Evolutionary conservation across 2,888 invertebrate species (phyloP).

Genomic region (Rhodophaea formosa): DNA sequence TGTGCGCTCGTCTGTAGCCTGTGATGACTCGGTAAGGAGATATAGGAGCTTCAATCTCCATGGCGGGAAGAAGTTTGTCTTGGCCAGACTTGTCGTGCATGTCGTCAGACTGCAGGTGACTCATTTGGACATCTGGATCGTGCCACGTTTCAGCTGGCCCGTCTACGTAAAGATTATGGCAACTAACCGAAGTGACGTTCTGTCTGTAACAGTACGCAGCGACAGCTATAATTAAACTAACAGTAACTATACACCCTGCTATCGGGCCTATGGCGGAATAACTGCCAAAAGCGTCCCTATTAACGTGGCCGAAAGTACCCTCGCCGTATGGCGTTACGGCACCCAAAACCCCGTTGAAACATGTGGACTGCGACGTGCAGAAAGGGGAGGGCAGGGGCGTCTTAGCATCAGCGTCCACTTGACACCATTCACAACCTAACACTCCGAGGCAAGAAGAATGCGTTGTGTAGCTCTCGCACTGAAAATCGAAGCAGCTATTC

Average conservation of each 20-base stretch:
- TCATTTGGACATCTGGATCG: conserved; percentile 84
- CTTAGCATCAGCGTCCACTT: conserved; percentile 87
- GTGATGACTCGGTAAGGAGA: conserved; percentile 94
- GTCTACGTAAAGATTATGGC: conserved; percentile 76
- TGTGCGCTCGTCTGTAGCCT: conserved; percentile 87
- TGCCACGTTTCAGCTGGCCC: conserved; percentile 78
- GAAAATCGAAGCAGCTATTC: conserved; percentile 84
- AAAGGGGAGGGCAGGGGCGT: conserved; percentile 85
- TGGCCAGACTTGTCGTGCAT: conserved; percentile 83
- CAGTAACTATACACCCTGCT: conserved; percentile 91
- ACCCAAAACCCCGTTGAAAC: conserved; percentile 93
- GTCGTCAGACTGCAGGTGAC: conserved; percentile 86
- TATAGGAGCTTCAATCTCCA: conserved; percentile 85
- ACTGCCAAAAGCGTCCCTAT: conserved; percentile 71
- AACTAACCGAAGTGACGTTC: conserved; percentile 76
- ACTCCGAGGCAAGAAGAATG: conserved; percentile 86
- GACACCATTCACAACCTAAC: conserved; percentile 96
- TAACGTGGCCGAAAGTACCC: conserved; percentile 79
- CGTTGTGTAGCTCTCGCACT: conserved; percentile 84
- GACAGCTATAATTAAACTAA: conserved; percentile 89
- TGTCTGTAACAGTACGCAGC: conserved; percentile 92
- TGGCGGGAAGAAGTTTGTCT: conserved; percentile 83
- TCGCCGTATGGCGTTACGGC: conserved; percentile 92
- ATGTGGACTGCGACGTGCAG: conserved; percentile 89
- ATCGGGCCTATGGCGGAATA: conserved; percentile 92